These are phyloP conservation scores for Donacobius atricapilla DNA, from an alignment of 2,113 vertebrate genomes.

Conservation along the genomic window DNA sequence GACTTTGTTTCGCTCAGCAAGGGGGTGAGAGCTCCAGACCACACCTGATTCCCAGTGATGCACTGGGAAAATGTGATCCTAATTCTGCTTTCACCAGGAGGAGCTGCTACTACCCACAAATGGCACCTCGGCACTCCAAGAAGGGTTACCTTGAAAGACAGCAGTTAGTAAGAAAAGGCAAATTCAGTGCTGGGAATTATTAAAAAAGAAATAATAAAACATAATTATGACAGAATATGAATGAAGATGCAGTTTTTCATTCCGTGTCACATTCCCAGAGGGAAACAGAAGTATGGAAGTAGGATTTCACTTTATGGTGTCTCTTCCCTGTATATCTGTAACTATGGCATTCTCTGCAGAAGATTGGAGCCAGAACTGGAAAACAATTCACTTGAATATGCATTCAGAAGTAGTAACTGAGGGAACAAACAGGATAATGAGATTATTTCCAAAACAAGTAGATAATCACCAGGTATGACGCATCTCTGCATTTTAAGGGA, in stretches of 20 bases:
- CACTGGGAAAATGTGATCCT: neutral
- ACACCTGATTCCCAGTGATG: accelerated
- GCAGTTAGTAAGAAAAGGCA: neutral
- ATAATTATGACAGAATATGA: neutral
- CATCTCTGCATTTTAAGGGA: neutral
- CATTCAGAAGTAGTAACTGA: neutral
- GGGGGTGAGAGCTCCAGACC: neutral
- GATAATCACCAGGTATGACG: neutral
- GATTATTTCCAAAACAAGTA: neutral
- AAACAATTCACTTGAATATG: neutral
- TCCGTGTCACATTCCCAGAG: neutral
- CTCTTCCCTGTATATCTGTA: neutral
- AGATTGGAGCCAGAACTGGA: neutral
- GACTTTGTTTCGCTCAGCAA: neutral
- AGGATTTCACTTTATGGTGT: neutral
- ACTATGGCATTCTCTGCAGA: neutral
- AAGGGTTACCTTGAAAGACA: neutral
- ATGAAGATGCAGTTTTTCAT: neutral
- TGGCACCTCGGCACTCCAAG: neutral
- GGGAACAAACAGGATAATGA: neutral
- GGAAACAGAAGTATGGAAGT: neutral
- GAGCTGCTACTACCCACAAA: neutral
- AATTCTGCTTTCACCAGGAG: neutral
- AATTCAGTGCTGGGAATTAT: neutral
- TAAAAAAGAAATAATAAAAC: neutral